phyloP scores from a whole-genome alignment of 30 jellyfish, hydroid and myxozoan genomes.

The Chrysaora quinquecirrha region DNA sequence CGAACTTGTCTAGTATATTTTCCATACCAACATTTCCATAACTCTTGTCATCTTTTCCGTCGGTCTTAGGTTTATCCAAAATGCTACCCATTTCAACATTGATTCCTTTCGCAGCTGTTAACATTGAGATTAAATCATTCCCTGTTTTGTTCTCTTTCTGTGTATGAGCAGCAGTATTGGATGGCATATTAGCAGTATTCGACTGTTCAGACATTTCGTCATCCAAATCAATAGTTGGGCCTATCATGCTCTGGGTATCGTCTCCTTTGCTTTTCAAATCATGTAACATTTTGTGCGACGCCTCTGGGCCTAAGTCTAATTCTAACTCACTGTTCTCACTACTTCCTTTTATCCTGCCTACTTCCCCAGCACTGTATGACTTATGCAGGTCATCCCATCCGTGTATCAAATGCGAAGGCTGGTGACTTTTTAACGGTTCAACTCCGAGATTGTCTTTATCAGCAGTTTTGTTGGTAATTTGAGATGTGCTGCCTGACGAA shows the following conservation, averaged over 20 bases:
- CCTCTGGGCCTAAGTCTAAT: constrained; percentile 44
- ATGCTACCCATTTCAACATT: background rate
- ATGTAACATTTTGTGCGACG: constrained; percentile 38
- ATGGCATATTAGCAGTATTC: background rate
- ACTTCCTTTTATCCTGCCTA: constrained; percentile 29
- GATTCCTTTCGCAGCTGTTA: constrained; percentile 40
- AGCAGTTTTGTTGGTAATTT: background rate
- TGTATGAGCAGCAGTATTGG: background rate
- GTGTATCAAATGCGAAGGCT: constrained; percentile 22
- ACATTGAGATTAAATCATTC: background rate
- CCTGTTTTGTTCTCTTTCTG: background rate
- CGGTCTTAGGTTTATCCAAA: background rate
- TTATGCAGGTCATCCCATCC: constrained; percentile 32
- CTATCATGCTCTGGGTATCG: background rate
- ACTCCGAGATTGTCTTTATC: background rate
- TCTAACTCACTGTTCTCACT: constrained; percentile 13
- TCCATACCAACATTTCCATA: background rate
- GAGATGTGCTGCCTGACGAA: background rate
- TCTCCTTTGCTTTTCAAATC: constrained; percentile 17
- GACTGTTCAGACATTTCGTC: constrained; percentile 34
- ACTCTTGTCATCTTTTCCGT: background rate
- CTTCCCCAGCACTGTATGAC: constrained; percentile 32
- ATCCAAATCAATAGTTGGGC: constrained; percentile 27
- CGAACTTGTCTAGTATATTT: constrained; percentile 10
- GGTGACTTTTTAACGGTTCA: background rate